A percentile compares a stretch with the other conserved stretches of the same genome.
phyloP scores from a whole-genome alignment of 2,797 vertebrate genomes.

The Danio kyathit region DNA sequence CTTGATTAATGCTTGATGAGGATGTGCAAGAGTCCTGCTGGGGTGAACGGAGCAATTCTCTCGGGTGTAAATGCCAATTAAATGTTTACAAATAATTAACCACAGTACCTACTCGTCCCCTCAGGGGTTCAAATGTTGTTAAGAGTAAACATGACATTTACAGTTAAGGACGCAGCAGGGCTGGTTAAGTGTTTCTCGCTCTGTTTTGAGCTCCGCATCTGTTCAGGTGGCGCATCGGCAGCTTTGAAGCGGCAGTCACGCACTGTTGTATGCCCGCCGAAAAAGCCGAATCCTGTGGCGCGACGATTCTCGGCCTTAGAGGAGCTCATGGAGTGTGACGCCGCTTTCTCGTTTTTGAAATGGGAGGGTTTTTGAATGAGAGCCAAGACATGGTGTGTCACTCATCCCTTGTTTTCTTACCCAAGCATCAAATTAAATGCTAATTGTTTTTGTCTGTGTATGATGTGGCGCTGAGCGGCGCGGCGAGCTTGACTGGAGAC shows the following conservation, averaged over 20 bases:
- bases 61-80: conserved; percentile 62
- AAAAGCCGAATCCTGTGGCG: not conserved
- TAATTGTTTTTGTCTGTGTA: conserved; percentile 55
- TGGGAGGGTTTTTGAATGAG: conserved; percentile 21
- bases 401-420: conserved; percentile 35
- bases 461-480: conserved; percentile 31
- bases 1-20: conserved; percentile 64
- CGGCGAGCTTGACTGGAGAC: conserved; percentile 16
- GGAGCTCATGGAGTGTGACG: conserved; percentile 2
- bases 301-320: not conserved
- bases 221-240: conserved; percentile 1
- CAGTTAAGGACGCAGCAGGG: conserved; percentile 46
- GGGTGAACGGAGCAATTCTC: conserved; percentile 58
- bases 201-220: conserved; percentile 6
- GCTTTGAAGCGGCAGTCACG: conserved; percentile 11
- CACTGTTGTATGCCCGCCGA: not conserved
- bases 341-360: conserved; percentile 20
- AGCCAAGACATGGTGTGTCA: conserved; percentile 25
- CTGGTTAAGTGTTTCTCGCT: conserved; percentile 46
- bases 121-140: conserved; percentile 59
- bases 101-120: conserved; percentile 47
- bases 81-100: conserved; percentile 65
- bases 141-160: conserved; percentile 60
- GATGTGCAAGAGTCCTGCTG: conserved; percentile 61
- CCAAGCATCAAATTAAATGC: conserved; percentile 47